phyloP scores from a whole-genome alignment of 92 coral and sea anemone genomes.

The Epizoanthus fatuus region DNA sequence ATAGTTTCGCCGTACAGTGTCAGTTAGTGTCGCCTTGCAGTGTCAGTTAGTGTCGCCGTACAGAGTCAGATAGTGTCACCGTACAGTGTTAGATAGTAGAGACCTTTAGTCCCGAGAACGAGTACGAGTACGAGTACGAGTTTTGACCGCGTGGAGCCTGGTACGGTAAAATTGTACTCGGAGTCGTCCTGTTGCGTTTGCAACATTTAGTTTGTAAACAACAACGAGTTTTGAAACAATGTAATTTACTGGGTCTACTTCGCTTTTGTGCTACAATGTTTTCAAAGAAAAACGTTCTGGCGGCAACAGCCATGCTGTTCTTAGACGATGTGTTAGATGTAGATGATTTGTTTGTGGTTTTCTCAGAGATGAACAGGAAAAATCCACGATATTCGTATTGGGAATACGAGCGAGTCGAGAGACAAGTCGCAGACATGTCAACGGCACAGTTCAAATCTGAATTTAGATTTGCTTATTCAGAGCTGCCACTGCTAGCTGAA shows the following conservation, averaged over 20 bases:
- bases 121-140: slow-evolving; percentile 19
- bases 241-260: neutral
- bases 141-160: slow-evolving; percentile 31
- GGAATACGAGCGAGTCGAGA: slow-evolving; percentile 59
- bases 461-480: slow-evolving; percentile 53
- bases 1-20: too few species aligned
- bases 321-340: slow-evolving; percentile 51
- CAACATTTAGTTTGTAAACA: slow-evolving; percentile 52
- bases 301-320: slow-evolving; percentile 38
- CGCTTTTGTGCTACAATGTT: slow-evolving; percentile 20
- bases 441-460: slow-evolving; percentile 62
- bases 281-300: slow-evolving; percentile 58
- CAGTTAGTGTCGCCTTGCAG: too few species aligned
- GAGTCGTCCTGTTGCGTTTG: slow-evolving; percentile 41
- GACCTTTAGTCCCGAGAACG: slow-evolving; percentile 15
- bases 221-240: neutral
- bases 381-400: slow-evolving; percentile 57
- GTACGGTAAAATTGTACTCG: slow-evolving; percentile 40
- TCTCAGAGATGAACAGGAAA: slow-evolving; percentile 23
- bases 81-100: too few species aligned
- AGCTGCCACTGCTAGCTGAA: slow-evolving; percentile 55
- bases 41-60: too few species aligned
- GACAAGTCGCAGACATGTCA: slow-evolving; percentile 47
- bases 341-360: slow-evolving; percentile 47
- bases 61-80: too few species aligned